A percentile compares a stretch with the other conserved stretches of the same genome.
Conservation (phyloP, 23 tunicate species). For the Styela clava region DNA sequence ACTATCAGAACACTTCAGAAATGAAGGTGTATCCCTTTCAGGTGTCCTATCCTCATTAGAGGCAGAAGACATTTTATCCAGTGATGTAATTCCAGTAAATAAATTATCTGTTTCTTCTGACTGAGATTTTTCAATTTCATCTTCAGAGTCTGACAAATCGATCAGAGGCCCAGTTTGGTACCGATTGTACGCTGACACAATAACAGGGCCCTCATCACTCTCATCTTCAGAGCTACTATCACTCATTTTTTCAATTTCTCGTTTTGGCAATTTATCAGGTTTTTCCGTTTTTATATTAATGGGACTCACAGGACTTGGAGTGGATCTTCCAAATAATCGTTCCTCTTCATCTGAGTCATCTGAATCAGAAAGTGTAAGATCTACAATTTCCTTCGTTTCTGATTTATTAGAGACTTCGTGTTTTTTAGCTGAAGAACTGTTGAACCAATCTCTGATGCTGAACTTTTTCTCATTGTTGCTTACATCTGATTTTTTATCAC, state of each 20-base stretch:
- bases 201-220: neutral
- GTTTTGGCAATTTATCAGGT: neutral
- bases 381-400: neutral
- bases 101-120: no score
- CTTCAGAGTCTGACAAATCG: slow-evolving; percentile 8
- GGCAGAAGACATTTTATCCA: no score
- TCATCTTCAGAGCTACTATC: neutral
- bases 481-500: neutral
- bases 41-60: no score
- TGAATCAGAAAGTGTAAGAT: slow-evolving; percentile 18
- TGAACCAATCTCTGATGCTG: slow-evolving; percentile 7
- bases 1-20: no score
- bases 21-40: no score
- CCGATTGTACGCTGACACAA: slow-evolving; percentile 22
- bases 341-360: slow-evolving; percentile 14
- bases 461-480: neutral
- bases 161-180: slow-evolving; percentile 22
- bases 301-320: neutral
- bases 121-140: neutral
- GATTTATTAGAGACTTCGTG: neutral
- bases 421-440: neutral
- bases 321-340: neutral
- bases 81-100: no score
- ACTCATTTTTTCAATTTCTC: neutral
- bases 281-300: neutral